Percentiles rank a stretch among this genome's conserved stretches.
Conservation (phyloP, 2,113 vertebrate species). For the Psittacara wagleri region DNA sequence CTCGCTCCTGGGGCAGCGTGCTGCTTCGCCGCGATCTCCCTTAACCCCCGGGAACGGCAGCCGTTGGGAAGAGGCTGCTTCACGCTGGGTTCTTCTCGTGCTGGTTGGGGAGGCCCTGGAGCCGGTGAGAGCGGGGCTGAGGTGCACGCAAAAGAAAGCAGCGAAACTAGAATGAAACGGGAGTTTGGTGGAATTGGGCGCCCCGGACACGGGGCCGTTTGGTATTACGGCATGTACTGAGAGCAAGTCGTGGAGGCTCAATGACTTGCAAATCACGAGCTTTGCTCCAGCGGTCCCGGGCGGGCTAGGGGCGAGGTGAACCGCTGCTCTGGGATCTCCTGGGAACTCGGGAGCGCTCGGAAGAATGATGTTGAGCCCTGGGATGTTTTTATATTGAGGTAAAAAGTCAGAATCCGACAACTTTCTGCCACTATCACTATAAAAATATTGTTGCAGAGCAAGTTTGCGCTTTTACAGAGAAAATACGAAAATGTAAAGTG, state of each 20-base stretch:
- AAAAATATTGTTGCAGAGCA: neutral
- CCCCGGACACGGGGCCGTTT: fast-evolving
- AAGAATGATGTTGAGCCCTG: neutral
- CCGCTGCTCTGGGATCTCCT: neutral
- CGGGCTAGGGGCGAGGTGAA: fast-evolving
- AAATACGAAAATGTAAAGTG: fast-evolving
- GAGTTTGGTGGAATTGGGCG: neutral
- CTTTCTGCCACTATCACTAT: fast-evolving
- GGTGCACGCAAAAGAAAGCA: neutral
- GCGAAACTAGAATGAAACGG: neutral
- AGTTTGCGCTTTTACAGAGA: neutral
- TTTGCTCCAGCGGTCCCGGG: fast-evolving
- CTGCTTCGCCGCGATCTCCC: neutral
- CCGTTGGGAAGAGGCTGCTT: too few species aligned
- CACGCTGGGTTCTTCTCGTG: neutral
- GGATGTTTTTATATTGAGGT: fast-evolving
- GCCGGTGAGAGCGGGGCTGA: neutral
- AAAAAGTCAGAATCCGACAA: too few species aligned
- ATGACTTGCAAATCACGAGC: conserved; percentile 12
- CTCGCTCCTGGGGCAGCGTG: neutral
- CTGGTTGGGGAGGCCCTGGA: neutral
- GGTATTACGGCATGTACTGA: neutral
- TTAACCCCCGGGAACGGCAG: fast-evolving
- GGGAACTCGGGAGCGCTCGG: fast-evolving
- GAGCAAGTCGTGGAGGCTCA: neutral